phyloP scores from a whole-genome alignment of 2,888 invertebrate species.

The Drosophila robusta region DNA sequence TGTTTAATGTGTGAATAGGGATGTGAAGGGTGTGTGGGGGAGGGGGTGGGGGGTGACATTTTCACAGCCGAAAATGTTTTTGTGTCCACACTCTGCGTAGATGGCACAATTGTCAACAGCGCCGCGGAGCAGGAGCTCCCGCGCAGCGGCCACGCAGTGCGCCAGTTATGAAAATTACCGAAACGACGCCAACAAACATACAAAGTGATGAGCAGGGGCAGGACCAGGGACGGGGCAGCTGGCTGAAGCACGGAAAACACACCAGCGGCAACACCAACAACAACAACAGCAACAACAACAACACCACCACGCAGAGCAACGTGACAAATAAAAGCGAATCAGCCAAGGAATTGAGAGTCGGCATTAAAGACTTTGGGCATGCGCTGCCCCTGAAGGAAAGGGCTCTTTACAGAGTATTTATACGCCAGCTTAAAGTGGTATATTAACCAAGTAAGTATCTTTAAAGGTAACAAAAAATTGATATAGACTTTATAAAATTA shows the following conservation, averaged over 20 bases:
- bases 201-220: slow-evolving; percentile 37
- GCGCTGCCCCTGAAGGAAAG: slow-evolving; percentile 21
- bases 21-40: background rate
- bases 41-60: slow-evolving; percentile 20
- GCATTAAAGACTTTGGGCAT: slow-evolving; percentile 34
- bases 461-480: no score
- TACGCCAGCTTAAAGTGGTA: no score
- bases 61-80: slow-evolving; percentile 73
- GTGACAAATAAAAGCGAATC: slow-evolving; percentile 71
- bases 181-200: slow-evolving; percentile 73
- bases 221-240: background rate
- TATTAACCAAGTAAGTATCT: no score
- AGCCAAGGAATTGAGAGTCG: slow-evolving; percentile 21
- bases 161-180: slow-evolving; percentile 80
- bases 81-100: slow-evolving; percentile 58
- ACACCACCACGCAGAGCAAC: slow-evolving; percentile 49
- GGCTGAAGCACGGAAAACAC: slow-evolving; percentile 40
- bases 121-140: slow-evolving; percentile 32
- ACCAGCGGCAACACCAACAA: slow-evolving; percentile 43
- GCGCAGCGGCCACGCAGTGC: slow-evolving; percentile 34
- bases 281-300: slow-evolving; percentile 14
- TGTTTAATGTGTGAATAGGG: slow-evolving; percentile 37
- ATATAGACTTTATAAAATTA: no score
- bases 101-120: slow-evolving; percentile 66
- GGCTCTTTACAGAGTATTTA: no score